Percentiles rank a stretch among this genome's conserved stretches.
Conservation (phyloP, 2,113 vertebrate species). For the Nannobrachium achirus region DNA sequence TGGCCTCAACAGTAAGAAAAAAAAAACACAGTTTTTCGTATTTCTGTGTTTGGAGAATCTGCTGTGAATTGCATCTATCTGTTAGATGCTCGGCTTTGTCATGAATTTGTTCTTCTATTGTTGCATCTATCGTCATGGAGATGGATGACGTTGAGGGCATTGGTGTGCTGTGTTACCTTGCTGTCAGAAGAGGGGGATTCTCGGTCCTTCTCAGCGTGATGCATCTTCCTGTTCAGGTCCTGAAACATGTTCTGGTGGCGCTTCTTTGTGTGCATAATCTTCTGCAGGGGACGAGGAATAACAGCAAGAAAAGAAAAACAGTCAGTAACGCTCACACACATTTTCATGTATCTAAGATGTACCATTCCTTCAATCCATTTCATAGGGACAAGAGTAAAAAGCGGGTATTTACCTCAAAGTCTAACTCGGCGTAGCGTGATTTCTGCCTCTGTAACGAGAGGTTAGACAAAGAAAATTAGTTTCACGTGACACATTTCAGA, state of each 20-base stretch:
- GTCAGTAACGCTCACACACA: neutral
- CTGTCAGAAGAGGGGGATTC: conserved; percentile 90
- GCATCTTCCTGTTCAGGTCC: conserved; percentile 96
- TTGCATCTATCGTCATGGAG: conserved; percentile 10
- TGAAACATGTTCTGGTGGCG: conserved; percentile 99
- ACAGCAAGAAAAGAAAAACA: neutral
- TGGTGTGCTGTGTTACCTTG: conserved; percentile 83
- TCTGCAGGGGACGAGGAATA: conserved; percentile 76
- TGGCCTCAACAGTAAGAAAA: conserved; percentile 43
- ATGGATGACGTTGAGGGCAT: conserved; percentile 11
- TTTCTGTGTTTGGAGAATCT: conserved; percentile 15
- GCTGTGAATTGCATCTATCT: conserved; percentile 5
- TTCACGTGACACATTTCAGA: neutral
- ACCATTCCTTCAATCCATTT: neutral
- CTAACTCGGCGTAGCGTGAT: conserved; percentile 96
- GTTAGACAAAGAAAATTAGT: conserved; percentile 42
- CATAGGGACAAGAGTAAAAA: neutral
- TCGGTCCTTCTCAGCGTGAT: conserved; percentile 93
- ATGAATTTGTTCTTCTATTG: neutral
- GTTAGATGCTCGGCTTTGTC: no score
- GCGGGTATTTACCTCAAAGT: conserved; percentile 91
- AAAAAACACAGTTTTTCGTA: conserved; percentile 26
- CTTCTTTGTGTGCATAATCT: conserved; percentile 99
- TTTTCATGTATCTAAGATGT: neutral
- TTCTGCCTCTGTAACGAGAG: conserved; percentile 88